These are phyloP conservation scores for Agelaius tricolor DNA, from an alignment of 2,113 vertebrate species.

Conservation along the genomic window DNA sequence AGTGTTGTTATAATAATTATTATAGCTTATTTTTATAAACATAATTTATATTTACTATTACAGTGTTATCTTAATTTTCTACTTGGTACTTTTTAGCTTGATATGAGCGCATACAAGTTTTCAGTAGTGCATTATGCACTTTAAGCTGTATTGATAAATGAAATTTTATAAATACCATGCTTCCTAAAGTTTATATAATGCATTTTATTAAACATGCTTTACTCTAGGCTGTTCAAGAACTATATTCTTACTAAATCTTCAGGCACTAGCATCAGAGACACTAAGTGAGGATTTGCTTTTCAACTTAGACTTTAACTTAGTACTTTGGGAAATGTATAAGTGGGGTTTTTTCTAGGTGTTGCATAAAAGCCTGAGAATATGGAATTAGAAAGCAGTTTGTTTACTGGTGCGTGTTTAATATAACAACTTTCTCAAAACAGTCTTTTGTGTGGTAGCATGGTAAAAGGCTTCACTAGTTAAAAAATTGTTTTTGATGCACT, in stretches of 20 bases:
- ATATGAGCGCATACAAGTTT: neutral
- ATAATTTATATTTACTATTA: neutral
- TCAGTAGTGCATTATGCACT: neutral
- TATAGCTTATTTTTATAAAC: neutral
- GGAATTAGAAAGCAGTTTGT: neutral
- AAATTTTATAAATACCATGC: fast-evolving
- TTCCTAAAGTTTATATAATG: neutral
- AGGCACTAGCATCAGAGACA: neutral
- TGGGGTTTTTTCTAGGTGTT: neutral
- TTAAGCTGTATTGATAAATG: neutral
- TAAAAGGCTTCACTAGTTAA: neutral
- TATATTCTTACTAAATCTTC: neutral
- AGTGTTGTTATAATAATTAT: neutral
- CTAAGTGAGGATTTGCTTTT: neutral
- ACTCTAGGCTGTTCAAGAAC: neutral
- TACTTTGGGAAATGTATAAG: neutral
- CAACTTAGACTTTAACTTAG: neutral
- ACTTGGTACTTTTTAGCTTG: neutral
- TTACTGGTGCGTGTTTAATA: neutral
- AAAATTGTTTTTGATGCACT: neutral
- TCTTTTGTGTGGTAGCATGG: neutral
- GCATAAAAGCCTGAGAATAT: neutral
- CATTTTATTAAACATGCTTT: neutral
- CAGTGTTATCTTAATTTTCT: neutral
- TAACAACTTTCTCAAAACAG: neutral